Base-by-base conservation (phyloP, 1,140 invertebrate genomes). In the Gryllus bimaculatus region DNA sequence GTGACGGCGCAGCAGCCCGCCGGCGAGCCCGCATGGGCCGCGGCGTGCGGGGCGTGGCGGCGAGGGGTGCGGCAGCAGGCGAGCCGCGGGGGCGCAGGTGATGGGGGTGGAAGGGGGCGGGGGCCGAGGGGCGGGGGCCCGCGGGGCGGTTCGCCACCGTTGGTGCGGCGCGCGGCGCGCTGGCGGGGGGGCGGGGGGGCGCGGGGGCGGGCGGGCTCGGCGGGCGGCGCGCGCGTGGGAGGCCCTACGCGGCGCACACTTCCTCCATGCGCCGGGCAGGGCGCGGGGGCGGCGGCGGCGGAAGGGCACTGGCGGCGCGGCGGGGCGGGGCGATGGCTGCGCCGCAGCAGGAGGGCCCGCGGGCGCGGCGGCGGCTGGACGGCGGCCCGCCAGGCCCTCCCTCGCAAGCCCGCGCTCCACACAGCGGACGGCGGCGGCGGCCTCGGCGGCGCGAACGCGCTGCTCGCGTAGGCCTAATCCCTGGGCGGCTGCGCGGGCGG, bases 61-160 rank as follows among this genome's bases (percentile, higher is more conserved):
- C 80, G 74, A 80, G 81, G 48, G 82, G 82, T n/a, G 81, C 78
- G 12, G 81, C 81, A 0, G 81, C 79, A 73, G 82, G 81, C 82
- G 82, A 77, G 78, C 73, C 78, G 20, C 73, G 73, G 15, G 47
- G 47, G 76, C 13, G 47, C 20, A 21, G 47, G n/a, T 48, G 76
- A 48, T 21, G 48, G 39, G n/a, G 26, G n/a, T 18, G 76, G 18
- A 21, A 20, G 18, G 47, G 47, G 18, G 47, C 47, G 7, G 47
- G 48, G 13, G 18, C 47, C 7, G 15, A 15, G 48, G 21, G 15
- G 20, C 47, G n/a, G n/a, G 47, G 18, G 20, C 76, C 20, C 47
- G 47, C 18, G 76, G 20, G 8, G 76, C 47, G 48, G 76, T 12
- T 12, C 21, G 48, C 12, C n/a, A n/a, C 7, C 21, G 47, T 21